A percentile compares a stretch with the other conserved stretches of the same genome.
phyloP scores from a whole-genome alignment of 2,797 vertebrate genomes.

The Prionace glauca region DNA sequence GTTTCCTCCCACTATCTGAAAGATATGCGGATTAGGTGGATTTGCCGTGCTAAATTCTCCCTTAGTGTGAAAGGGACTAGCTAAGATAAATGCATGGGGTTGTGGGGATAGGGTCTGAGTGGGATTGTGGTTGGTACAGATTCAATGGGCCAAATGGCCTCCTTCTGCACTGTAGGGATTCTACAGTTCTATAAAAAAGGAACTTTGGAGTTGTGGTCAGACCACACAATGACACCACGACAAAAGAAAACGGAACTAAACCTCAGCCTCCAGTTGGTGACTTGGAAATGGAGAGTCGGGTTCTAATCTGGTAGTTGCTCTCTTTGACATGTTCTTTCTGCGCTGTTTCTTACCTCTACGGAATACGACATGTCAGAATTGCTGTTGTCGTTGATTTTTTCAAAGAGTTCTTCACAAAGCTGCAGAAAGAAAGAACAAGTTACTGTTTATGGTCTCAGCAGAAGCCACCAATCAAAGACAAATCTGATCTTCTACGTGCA shows the following conservation, averaged over 20 bases:
- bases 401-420: constrained; percentile 95
- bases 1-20: too few relatives aligned
- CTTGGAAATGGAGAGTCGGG: not conserved
- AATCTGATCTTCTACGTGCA: not conserved
- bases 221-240: not conserved
- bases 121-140: too few relatives aligned
- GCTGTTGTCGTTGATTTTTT: constrained; percentile 92
- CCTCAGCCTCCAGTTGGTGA: not conserved
- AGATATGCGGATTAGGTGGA: too few relatives aligned
- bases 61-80: too few relatives aligned
- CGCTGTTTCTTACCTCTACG: constrained; percentile 77
- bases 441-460: constrained; percentile 40
- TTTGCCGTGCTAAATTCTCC: too few relatives aligned
- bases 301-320: not conserved
- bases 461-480: constrained; percentile 39
- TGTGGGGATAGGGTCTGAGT: too few relatives aligned
- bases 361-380: constrained; percentile 91
- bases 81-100: too few relatives aligned
- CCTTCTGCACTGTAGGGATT: too few relatives aligned
- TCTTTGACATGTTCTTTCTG: not conserved
- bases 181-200: not conserved
- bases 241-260: not conserved
- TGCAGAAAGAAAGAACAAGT: constrained; percentile 43
- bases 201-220: not conserved
- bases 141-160: too few relatives aligned